These are phyloP conservation scores for Harpagoxenus sublaevis DNA, from an alignment of 2,888 invertebrate species.

Conservation along the genomic window DNA sequence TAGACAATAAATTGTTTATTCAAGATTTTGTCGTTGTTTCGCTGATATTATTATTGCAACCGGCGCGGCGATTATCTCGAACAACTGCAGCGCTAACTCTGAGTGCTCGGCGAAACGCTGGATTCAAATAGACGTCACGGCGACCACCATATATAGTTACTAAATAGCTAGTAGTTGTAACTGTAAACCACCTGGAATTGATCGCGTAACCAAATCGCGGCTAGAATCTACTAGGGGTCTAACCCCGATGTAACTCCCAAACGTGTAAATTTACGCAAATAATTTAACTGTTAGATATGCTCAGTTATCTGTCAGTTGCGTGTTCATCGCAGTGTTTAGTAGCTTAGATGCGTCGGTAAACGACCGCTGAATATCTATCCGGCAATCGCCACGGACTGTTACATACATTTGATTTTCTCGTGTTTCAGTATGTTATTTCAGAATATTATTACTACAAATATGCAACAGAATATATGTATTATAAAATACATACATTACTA, in stretches of 20 bases:
- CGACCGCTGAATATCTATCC: not conserved
- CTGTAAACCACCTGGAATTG: constrained; percentile 50
- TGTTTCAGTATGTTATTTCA: not conserved
- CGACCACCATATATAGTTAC: constrained; percentile 7
- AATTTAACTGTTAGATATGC: constrained; percentile 33
- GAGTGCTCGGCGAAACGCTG: constrained; percentile 4
- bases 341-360: not conserved
- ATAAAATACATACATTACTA: not conserved
- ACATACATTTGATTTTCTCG: not conserved
- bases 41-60: not conserved
- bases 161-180: constrained; percentile 34
- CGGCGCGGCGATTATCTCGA: constrained; percentile 16
- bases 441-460: not conserved
- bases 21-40: not conserved
- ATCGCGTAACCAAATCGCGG: constrained; percentile 46
- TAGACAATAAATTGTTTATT: not conserved
- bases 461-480: not conserved
- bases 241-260: constrained; percentile 34
- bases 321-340: not conserved
- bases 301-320: constrained; percentile 7
- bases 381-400: not conserved
- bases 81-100: not conserved
- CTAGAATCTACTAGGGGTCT: constrained; percentile 17
- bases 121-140: constrained; percentile 28
- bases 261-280: constrained; percentile 45